These are phyloP conservation scores for Hipparchia sbordonii DNA, from an alignment of 2,888 invertebrate genomes.

Conservation along the genomic window DNA sequence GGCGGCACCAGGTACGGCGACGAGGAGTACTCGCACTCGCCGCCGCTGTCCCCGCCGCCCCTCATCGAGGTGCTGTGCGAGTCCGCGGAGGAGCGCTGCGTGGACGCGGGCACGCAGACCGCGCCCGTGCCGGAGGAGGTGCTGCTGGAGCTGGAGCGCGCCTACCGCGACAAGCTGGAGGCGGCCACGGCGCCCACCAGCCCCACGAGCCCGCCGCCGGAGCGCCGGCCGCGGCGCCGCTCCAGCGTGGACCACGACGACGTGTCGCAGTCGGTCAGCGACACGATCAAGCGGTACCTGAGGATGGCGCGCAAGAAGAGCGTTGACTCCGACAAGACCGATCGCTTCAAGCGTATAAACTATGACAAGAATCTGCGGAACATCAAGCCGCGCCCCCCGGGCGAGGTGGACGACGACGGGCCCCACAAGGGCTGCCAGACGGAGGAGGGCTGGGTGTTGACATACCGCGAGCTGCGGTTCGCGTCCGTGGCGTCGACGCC, in stretches of 20 bases:
- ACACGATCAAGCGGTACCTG: slow-evolving; percentile 92
- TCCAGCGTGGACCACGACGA: slow-evolving; percentile 93
- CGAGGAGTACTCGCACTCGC: slow-evolving; percentile 61
- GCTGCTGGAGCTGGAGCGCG: slow-evolving; percentile 74
- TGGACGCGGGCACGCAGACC: slow-evolving; percentile 85
- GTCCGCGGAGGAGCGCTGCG: slow-evolving; percentile 79
- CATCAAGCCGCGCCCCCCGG: slow-evolving; percentile 90
- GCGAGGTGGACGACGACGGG: slow-evolving; percentile 91
- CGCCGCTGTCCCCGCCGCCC: slow-evolving; percentile 84
- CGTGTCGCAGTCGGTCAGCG: slow-evolving; percentile 93
- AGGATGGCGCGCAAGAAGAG: slow-evolving; percentile 95
- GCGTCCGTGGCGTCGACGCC: slow-evolving; percentile 71
- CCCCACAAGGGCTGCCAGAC: slow-evolving; percentile 90
- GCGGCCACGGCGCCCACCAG: slow-evolving; percentile 73
- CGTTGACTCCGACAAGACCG: slow-evolving; percentile 90
- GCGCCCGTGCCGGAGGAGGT: slow-evolving; percentile 82
- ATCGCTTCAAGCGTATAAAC: slow-evolving; percentile 93
- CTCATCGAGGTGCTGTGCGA: slow-evolving; percentile 86
- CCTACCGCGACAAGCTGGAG: slow-evolving; percentile 71
- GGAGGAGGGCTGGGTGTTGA: slow-evolving; percentile 88
- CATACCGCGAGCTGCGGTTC: slow-evolving; percentile 68
- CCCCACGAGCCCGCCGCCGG: slow-evolving; percentile 70
- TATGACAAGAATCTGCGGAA: slow-evolving; percentile 93
- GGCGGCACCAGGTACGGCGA: slow-evolving; percentile 54
- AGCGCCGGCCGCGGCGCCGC: slow-evolving; percentile 81